Evolutionary conservation across 2,888 invertebrate genomes (phyloP).

Genomic region (Eustalomyia histrio): DNA sequence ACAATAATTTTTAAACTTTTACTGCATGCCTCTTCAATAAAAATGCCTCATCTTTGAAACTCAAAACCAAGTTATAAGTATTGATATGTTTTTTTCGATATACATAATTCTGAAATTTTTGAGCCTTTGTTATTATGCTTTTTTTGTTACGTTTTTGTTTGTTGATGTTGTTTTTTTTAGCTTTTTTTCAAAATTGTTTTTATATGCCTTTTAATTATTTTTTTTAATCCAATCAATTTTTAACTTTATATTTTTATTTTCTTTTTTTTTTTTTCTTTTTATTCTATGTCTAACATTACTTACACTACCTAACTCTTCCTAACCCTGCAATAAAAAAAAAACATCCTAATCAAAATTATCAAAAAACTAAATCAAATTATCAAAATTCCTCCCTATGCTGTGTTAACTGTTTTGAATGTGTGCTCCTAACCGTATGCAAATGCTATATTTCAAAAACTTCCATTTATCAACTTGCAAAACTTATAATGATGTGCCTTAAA

Average conservation of each 20-base stretch:
- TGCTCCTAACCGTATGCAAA: conserved; percentile 46
- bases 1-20: conserved; percentile 5
- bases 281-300: conserved; percentile 62
- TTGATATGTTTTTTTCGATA: conserved; percentile 43
- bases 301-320: conserved; percentile 34
- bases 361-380: conserved; percentile 10
- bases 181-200: conserved; percentile 24
- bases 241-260: conserved; percentile 61
- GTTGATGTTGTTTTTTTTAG: neutral
- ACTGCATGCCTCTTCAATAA: neutral
- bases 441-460: conserved; percentile 36
- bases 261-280: conserved; percentile 55
- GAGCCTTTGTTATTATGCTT: neutral
- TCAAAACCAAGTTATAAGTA: conserved; percentile 18
- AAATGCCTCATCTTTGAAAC: neutral
- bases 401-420: conserved; percentile 37
- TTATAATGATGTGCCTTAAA: conserved; percentile 64
- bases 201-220: conserved; percentile 1
- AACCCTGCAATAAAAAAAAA: conserved; percentile 40
- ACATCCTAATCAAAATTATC: neutral
- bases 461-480: conserved; percentile 29
- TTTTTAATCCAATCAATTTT: conserved; percentile 25
- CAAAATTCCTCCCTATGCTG: conserved; percentile 25
- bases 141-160: neutral
- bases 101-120: conserved; percentile 37